Base-by-base conservation (phyloP, 92 coral and sea anemone genomes). In the Bergia puertoricense region DNA sequence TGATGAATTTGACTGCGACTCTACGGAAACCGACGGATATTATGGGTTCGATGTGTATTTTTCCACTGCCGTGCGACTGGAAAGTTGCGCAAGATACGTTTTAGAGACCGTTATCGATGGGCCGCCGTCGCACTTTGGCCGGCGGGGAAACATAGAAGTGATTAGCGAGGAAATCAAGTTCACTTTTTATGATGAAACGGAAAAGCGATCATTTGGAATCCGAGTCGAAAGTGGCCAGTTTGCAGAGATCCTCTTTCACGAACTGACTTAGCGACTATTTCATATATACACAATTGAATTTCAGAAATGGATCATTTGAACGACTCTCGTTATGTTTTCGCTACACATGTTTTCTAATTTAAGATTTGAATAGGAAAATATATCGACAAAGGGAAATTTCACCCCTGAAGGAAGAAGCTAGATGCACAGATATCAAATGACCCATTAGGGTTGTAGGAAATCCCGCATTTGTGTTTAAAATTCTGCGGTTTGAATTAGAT, bases 71-170 rank as follows among this genome's bases (percentile, higher is more conserved):
- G 41, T 79, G 66, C 57, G 82, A 51, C 66, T 79, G 41, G 82
- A 79, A 22, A 45, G 82, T 50, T 2, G 40, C 43, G 42, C 66
- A 30, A 79, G 82, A 36, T 79, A 79, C 43, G 66, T 79, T 36
- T 79, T 79, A 54, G 82, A 79, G 20, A 67, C 42, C 59, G 82
- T 79, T 23, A 79, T 79, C 44, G 82, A 79, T 67, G 82, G 82
- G 40, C 82, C 82, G 38, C 23, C 82, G 10, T 79, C 82, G 66
- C 82, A 79, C 20, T 79, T 79, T 36, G 82, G 82, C 67, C 82
- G 82, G 22, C 59, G 82, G 66, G 82, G 82, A 10, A 46, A n/a
- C 39, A 51, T 43, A 0, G 82, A 79, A 10, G 82, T 79, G 0
- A n/a, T 79, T 9, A 79, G 82, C 82, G 65, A 79, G 4, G 82